Base-by-base conservation (phyloP, 2,888 invertebrate species). In the Tetragonula carbonaria region DNA sequence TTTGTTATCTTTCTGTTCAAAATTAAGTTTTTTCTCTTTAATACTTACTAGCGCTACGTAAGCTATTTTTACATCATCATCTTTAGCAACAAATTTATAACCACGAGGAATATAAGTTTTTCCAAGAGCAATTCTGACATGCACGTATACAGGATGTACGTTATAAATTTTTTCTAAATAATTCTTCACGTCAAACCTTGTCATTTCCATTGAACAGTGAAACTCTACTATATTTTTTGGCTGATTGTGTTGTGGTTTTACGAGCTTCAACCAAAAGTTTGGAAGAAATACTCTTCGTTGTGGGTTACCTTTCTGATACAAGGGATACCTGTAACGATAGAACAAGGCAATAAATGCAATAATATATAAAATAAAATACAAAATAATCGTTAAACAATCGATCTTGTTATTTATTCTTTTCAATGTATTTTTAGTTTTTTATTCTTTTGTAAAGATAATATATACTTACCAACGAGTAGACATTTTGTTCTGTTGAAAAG, bases 121-220 rank as follows among this genome's bases (percentile, higher is more conserved):
- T 84, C 98, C 98, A 92, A 96, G 90, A 63, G 95, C 95, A 83
- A 98, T 97, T 91, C 96, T 95, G 0, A 98, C 98, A 82, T 97
- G 95, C 0, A 99, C 97, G 91, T 97, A 95, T 2, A 97, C 95
- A 0, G 98, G 97, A 38, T 97, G 97, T 21, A 99, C 95, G 82
- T 98, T 96, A 93, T 99, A 99, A 89, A 99, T 99, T 95, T 99
- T 99, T 93, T 98, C 97, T 88, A 99, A 95, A 95, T 99, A 99
- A 95, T 98, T 98, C 93, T 96, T 97, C 0, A 99, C 96, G 94
- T 99, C 99, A 91, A 95, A 93, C 93, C 96, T 97, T 0, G 98
- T 98, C 99, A 99, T 99, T 96, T 98, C 97, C 95, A 98, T 97
- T 14, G 99, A 98, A 90, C 98, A 98, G 73, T 97, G 96, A 95